Percentiles rank a stretch among this genome's conserved stretches.
phyloP scores from a whole-genome alignment of 2,113 vertebrate genomes.

The Chaetodon auriga region DNA sequence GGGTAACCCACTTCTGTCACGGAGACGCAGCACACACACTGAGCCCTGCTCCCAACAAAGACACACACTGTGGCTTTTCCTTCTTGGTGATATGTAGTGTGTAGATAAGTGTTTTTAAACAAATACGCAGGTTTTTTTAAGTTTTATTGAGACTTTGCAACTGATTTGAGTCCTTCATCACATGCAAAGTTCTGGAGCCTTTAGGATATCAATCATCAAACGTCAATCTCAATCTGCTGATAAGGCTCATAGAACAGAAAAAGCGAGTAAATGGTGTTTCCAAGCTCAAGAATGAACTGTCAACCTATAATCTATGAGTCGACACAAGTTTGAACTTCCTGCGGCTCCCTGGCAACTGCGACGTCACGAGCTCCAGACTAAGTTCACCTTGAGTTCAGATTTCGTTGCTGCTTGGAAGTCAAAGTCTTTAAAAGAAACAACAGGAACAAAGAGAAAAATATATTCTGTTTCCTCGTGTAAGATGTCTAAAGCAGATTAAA shows the following conservation, averaged over 20 bases:
- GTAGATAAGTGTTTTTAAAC: neutral
- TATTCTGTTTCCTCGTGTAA: neutral
- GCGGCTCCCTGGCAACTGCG: too few relatives aligned
- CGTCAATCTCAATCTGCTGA: neutral
- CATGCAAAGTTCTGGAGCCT: neutral
- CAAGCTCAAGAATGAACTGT: neutral
- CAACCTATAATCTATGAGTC: neutral
- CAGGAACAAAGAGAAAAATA: neutral
- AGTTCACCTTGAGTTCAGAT: neutral
- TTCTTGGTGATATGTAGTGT: too few relatives aligned
- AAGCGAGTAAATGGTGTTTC: neutral
- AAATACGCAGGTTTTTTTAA: neutral
- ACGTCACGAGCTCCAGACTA: too few relatives aligned
- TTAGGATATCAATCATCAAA: neutral
- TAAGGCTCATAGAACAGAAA: too few relatives aligned
- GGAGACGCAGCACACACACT: neutral
- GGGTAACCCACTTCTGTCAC: slow-evolving; percentile 59
- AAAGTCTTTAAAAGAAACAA: neutral
- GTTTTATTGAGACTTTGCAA: neutral
- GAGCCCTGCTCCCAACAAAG: neutral
- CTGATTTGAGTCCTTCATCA: neutral
- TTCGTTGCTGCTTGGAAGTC: neutral
- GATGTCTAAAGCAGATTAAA: too few relatives aligned
- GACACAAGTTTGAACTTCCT: too few relatives aligned
- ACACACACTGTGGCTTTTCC: neutral